Evolutionary conservation across 1,140 invertebrate genomes (phyloP).

Genomic region (Semibalanus balanoides): DNA sequence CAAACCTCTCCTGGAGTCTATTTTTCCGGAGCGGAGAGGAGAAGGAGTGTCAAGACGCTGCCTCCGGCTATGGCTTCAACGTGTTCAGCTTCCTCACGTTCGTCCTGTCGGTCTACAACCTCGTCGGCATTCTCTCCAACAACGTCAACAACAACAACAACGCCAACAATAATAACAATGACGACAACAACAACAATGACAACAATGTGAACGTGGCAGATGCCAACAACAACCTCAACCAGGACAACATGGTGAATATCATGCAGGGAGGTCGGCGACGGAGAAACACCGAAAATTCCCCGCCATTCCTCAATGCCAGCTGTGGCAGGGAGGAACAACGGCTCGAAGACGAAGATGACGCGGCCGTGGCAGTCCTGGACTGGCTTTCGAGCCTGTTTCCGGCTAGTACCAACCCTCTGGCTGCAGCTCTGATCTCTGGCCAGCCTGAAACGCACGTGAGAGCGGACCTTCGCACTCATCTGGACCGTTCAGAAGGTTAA

Average conservation of each 20-base stretch:
- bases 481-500: no score
- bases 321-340: no score
- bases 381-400: not conserved
- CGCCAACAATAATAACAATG: constrained; percentile 15
- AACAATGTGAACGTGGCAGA: constrained; percentile 14
- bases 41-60: constrained; percentile 13
- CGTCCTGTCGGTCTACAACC: constrained; percentile 15
- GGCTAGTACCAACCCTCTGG: not conserved
- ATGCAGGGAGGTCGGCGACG: not conserved
- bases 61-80: constrained; percentile 12
- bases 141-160: constrained; percentile 10
- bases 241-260: constrained; percentile 13
- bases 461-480: no score
- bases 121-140: constrained; percentile 14
- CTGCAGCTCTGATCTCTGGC: not conserved
- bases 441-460: no score
- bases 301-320: not conserved
- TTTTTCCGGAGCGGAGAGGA: constrained; percentile 13
- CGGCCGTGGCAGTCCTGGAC: not conserved
- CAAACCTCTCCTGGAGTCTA: constrained; percentile 14
- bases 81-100: constrained; percentile 18
- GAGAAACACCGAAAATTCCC: not conserved
- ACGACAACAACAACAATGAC: constrained; percentile 17
- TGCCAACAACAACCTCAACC: constrained; percentile 14
- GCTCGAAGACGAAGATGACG: not conserved